These are phyloP conservation scores for Ictidomys tridecemlineatus DNA, from an alignment of 2,113 vertebrate genomes.

Conservation along the genomic window DNA sequence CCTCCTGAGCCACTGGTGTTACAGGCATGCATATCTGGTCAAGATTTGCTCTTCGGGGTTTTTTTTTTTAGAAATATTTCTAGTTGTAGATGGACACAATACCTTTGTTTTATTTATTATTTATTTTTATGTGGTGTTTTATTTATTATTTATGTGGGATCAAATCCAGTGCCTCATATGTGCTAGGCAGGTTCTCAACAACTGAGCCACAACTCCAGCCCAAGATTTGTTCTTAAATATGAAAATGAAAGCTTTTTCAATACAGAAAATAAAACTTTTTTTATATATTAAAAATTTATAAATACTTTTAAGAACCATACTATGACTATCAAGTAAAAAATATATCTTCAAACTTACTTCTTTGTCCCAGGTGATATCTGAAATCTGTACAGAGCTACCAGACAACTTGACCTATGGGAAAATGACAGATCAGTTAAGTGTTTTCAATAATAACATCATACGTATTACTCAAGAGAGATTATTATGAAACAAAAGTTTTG, in stretches of 20 bases:
- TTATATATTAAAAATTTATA: neutral
- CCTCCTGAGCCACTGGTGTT: too few relatives aligned
- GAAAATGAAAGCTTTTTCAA: neutral
- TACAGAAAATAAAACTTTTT: neutral
- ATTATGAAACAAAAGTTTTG: neutral
- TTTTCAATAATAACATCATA: neutral
- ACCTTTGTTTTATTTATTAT: too few relatives aligned
- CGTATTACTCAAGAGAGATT: neutral
- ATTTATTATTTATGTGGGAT: too few relatives aligned
- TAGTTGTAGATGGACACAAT: too few relatives aligned
- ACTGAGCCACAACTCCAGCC: too few relatives aligned
- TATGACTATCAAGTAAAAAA: neutral
- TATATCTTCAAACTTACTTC: neutral
- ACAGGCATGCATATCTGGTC: too few relatives aligned
- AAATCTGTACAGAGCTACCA: neutral
- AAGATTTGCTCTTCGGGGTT: too few relatives aligned
- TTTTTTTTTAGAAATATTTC: too few relatives aligned
- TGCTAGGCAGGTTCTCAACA: too few relatives aligned
- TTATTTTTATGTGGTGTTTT: too few relatives aligned
- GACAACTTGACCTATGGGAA: neutral
- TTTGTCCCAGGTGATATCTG: neutral
- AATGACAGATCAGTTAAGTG: neutral
- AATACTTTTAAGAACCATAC: neutral
- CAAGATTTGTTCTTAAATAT: neutral
- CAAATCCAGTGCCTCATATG: too few relatives aligned